Base-by-base conservation (phyloP, 1,140 invertebrate species). In the Drosophila tristis region DNA sequence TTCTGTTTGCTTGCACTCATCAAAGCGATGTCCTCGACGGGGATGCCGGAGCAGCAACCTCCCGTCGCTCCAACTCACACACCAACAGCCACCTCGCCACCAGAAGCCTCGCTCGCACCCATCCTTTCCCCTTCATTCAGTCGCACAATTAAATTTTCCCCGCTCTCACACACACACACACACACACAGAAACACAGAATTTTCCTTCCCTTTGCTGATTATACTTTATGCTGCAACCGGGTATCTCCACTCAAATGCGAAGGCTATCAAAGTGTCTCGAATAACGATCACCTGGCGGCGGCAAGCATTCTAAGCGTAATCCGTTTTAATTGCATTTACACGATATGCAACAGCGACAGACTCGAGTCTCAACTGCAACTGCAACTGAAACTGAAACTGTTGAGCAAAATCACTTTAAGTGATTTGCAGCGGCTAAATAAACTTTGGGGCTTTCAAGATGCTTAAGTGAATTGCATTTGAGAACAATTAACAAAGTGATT, bases 131-230 rank as follows among this genome's bases (percentile, higher is more conserved):
- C 31, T 66, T 26, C 55, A 43, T 55, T 55, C 54, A 49, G 39
- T 72, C 45, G 53, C 48, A 66, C 81, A 81, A 86, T 87, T 87
- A 87, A 86, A 87, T 78, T 78, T 64, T 5, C 35, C 35, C 35
- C 4, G 4, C 65, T 39, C 49, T 39, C 54, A 39, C 25, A 8
- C 51, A 51, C 50, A 56, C 25, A 53, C 25, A 47, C 47, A 47
- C 16, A n/a, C 0, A 16, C 15, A 56, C 15, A 20, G 16, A 61
- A 26, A 26, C 25, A 8, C 2, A 31, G 13, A 49, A 42, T 3
- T 42, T 20, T 55, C 53, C 15, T 26, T 42, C 11, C 35, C 16
- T 51, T n/a, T 35, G 45, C 45, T 43, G 20, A 47, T 55, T 49
- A 44, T 13, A 56, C 70, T 39, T 47, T 42, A 68, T 54, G 23